These are phyloP conservation scores for Tursiops truncatus DNA, from an alignment of 2,113 vertebrate species.

Conservation along the genomic window DNA sequence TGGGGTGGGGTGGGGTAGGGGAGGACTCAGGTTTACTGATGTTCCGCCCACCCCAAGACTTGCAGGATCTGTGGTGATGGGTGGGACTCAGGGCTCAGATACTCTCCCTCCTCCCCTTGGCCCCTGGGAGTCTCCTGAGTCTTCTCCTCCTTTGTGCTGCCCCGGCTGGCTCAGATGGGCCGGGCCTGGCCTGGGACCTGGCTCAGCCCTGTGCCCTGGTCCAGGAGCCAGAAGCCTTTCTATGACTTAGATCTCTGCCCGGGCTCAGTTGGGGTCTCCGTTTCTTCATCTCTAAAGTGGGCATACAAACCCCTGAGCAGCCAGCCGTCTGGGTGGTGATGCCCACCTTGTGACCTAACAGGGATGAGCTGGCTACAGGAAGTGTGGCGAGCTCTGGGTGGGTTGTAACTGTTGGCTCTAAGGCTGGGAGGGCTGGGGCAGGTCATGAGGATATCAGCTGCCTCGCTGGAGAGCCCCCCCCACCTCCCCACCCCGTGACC, in stretches of 20 bases:
- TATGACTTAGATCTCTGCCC: not conserved
- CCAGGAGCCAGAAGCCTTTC: not conserved
- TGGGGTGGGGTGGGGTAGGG: not conserved
- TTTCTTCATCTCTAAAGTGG: not conserved
- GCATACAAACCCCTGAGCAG: not conserved
- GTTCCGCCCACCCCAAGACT: too few species aligned
- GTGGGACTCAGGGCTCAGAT: not conserved
- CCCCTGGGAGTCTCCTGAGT: not conserved
- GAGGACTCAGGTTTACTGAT: not conserved
- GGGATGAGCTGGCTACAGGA: not conserved
- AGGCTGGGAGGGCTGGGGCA: not conserved
- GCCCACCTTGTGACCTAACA: not conserved
- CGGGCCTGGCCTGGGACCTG: not conserved
- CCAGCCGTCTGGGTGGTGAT: not conserved
- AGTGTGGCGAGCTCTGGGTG: not conserved
- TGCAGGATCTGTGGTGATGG: not conserved
- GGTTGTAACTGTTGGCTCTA: not conserved
- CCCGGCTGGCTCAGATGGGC: not conserved
- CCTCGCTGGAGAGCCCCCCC: constrained; percentile 60
- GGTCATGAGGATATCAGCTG: constrained; percentile 71
- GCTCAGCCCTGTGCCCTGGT: not conserved
- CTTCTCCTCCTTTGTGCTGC: not conserved
- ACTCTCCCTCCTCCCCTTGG: not conserved
- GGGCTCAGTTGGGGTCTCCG: not conserved
- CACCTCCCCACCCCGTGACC: constrained; percentile 28